Percentiles rank a stretch among this genome's conserved stretches.
phyloP scores from a whole-genome alignment of 2,113 vertebrate species.

The Ibidorhyncha struthersii region DNA sequence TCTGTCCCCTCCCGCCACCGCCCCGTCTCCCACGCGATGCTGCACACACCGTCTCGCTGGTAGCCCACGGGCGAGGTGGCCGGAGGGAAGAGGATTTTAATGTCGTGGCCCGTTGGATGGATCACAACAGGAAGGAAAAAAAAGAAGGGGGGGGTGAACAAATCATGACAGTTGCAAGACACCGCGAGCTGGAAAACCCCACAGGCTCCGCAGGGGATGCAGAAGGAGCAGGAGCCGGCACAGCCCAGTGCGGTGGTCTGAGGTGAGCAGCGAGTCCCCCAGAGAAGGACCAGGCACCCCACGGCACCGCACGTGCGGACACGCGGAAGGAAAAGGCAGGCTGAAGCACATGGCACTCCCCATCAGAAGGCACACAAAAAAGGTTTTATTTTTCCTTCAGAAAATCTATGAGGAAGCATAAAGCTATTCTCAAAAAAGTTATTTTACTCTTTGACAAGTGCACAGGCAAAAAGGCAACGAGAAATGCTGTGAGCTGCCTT shows the following conservation, averaged over 20 bases:
- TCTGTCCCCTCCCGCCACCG: background rate
- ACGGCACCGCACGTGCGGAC: accelerated
- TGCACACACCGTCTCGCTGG: no score
- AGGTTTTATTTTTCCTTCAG: background rate
- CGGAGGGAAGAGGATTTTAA: background rate
- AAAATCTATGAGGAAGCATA: background rate
- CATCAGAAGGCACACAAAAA: background rate
- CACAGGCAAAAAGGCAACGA: background rate
- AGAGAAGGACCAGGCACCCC: background rate
- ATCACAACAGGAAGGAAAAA: background rate
- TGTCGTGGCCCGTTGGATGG: background rate
- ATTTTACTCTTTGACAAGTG: background rate
- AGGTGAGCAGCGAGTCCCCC: background rate
- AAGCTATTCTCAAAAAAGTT: background rate
- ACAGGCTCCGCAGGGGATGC: background rate
- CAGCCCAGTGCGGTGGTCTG: background rate
- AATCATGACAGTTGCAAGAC: background rate
- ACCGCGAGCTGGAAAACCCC: background rate
- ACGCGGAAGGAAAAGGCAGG: accelerated
- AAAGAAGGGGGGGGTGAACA: accelerated
- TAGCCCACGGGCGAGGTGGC: background rate
- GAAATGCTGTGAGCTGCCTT: background rate
- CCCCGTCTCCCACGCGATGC: background rate
- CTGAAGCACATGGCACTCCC: background rate
- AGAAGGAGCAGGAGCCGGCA: background rate